A percentile compares a stretch with the other conserved stretches of the same genome.
These are phyloP conservation scores for Meles meles DNA, from an alignment of 2,113 vertebrate species.

Conservation along the genomic window DNA sequence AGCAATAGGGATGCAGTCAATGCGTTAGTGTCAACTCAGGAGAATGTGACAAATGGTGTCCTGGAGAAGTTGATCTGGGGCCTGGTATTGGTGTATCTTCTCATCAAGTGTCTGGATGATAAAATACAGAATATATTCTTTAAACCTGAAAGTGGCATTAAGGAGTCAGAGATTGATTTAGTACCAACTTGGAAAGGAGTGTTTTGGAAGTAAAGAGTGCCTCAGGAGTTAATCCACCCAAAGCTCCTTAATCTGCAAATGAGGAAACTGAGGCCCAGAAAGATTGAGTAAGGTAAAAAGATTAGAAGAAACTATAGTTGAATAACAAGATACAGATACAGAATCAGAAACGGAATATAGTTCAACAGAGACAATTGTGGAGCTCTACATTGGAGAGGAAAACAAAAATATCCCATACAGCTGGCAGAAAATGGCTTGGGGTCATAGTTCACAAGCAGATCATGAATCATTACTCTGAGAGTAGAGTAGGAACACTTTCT, in stretches of 20 bases:
- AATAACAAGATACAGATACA: neutral
- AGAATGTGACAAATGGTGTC: neutral
- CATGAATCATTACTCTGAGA: neutral
- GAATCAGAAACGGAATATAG: neutral
- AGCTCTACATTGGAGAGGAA: neutral
- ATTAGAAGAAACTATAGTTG: neutral
- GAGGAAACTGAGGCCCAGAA: neutral
- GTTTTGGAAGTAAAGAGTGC: neutral
- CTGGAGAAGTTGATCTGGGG: neutral
- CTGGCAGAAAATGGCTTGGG: neutral
- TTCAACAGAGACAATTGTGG: neutral
- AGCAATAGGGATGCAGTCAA: neutral
- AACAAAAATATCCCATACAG: neutral
- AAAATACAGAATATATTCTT: constrained; percentile 7
- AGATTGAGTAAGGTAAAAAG: neutral
- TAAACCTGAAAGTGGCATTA: neutral
- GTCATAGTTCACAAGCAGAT: neutral
- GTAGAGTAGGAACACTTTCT: neutral
- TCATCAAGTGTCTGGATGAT: neutral
- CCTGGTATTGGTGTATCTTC: neutral
- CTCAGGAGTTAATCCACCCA: neutral
- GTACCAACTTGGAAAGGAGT: neutral
- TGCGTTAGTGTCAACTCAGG: neutral
- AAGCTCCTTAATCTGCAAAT: neutral
- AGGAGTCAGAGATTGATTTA: neutral